Percentiles rank a stretch among this genome's conserved stretches.
phyloP scores from a whole-genome alignment of 2,113 vertebrate genomes.

The Suncus etruscus region DNA sequence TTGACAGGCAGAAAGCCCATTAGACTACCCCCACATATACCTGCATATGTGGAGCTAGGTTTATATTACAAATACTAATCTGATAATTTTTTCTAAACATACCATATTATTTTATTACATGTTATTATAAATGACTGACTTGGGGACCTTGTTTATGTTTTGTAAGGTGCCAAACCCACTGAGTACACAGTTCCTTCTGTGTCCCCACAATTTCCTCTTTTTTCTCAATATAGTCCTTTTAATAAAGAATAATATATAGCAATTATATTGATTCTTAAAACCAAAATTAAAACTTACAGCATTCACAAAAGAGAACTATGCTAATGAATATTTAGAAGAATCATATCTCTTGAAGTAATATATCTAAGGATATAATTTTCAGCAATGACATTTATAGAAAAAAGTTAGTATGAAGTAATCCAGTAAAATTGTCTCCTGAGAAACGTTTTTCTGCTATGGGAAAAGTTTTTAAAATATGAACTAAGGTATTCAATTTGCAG shows the following conservation, averaged over 20 bases:
- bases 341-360: constrained; percentile 47
- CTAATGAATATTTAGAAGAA: constrained; percentile 26
- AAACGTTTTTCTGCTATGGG: constrained; percentile 1
- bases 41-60: background rate
- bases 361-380: constrained; percentile 43
- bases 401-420: constrained; percentile 25
- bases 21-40: background rate
- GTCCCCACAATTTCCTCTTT: background rate
- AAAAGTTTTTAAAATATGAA: background rate
- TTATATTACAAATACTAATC: constrained; percentile 24
- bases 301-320: background rate
- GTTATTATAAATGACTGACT: background rate
- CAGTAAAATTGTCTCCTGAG: constrained; percentile 37
- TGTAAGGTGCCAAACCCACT: background rate
- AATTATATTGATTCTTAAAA: constrained; percentile 37
- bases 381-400: constrained; percentile 55
- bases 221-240: constrained; percentile 11
- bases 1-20: constrained; percentile 13
- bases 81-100: constrained; percentile 43
- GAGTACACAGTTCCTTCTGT: background rate
- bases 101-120: constrained; percentile 21
- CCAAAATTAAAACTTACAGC: constrained; percentile 26
- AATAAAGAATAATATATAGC: background rate
- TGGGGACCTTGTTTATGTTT: constrained; percentile 41
- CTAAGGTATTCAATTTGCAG: background rate